Evolutionary conservation across 2,888 invertebrate genomes (phyloP).

Genomic region (Ophion obscuratus): DNA sequence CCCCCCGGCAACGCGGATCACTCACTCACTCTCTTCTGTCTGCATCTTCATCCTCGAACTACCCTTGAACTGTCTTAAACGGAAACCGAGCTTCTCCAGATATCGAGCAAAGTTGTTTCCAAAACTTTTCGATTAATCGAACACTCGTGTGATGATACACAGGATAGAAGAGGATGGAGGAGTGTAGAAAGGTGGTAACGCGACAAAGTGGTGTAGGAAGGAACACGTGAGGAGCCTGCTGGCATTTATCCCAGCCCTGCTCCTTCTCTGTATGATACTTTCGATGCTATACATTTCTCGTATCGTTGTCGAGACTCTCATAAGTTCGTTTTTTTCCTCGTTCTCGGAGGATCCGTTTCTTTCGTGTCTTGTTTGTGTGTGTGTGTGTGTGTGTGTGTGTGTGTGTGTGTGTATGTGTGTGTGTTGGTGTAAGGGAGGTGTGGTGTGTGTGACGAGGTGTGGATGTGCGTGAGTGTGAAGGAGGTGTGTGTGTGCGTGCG

Average conservation of each 20-base stretch:
- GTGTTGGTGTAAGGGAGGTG: too few relatives aligned
- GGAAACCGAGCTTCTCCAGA: neutral
- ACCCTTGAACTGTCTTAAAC: conserved; percentile 12
- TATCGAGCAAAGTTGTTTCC: conserved; percentile 46
- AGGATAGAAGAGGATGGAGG: conserved; percentile 23
- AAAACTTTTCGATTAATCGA: conserved; percentile 76
- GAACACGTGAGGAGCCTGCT: conserved; percentile 47
- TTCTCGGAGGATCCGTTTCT: conserved; percentile 26
- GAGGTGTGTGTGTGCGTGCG: too few relatives aligned
- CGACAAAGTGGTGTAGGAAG: conserved; percentile 7
- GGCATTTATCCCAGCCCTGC: conserved; percentile 37
- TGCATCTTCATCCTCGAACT: conserved; percentile 24
- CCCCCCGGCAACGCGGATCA: conserved; percentile 32
- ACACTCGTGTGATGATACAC: conserved; percentile 61
- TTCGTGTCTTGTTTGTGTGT: conserved; percentile 24
- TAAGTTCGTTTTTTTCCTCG: conserved; percentile 43
- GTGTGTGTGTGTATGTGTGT: neutral
- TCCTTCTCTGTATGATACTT: conserved; percentile 22
- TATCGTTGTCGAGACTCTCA: conserved; percentile 54
- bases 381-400: neutral
- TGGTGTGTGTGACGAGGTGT: too few relatives aligned
- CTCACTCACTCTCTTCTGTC: conserved; percentile 16
- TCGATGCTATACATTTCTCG: conserved; percentile 40
- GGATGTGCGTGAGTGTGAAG: too few relatives aligned
- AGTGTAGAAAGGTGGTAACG: too few relatives aligned